phyloP scores from a whole-genome alignment of 2,888 invertebrate species.

The Apamea anceps region DNA sequence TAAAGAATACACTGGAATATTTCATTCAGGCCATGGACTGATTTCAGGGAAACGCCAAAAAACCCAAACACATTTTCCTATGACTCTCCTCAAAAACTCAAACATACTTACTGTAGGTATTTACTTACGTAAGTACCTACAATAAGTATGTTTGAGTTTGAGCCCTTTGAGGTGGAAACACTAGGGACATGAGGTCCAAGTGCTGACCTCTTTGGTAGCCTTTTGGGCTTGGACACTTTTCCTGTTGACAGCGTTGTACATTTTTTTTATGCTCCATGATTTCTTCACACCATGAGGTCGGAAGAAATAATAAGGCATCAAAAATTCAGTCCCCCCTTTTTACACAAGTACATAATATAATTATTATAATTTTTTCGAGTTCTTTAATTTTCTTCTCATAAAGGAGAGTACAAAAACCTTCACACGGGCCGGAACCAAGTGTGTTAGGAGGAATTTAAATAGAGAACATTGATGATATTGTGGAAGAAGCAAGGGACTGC shows the following conservation, averaged over 20 bases:
- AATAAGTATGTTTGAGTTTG: neutral
- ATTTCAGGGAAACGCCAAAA: conserved; percentile 15
- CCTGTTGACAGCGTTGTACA: neutral
- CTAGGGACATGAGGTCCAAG: neutral
- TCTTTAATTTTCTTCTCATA: too few species aligned
- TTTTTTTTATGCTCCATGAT: neutral
- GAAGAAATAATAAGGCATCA: neutral
- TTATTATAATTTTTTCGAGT: neutral
- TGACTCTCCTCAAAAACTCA: neutral
- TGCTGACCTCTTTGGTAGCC: neutral
- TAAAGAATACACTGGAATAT: neutral
- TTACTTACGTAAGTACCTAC: neutral
- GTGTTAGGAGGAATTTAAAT: too few species aligned
- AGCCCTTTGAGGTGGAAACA: neutral
- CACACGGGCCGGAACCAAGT: too few species aligned
- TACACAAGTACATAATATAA: neutral
- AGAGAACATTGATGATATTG: too few species aligned
- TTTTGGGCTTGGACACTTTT: neutral
- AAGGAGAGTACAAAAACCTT: too few species aligned
- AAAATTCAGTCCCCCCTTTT: neutral
- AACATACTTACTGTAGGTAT: neutral
- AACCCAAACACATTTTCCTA: neutral
- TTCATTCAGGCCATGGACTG: neutral
- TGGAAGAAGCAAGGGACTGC: too few species aligned
- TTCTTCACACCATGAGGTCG: neutral